A percentile compares a stretch with the other conserved stretches of the same genome.
phyloP scores from a whole-genome alignment of 2,888 invertebrate genomes.

The Ectemnius lituratus region DNA sequence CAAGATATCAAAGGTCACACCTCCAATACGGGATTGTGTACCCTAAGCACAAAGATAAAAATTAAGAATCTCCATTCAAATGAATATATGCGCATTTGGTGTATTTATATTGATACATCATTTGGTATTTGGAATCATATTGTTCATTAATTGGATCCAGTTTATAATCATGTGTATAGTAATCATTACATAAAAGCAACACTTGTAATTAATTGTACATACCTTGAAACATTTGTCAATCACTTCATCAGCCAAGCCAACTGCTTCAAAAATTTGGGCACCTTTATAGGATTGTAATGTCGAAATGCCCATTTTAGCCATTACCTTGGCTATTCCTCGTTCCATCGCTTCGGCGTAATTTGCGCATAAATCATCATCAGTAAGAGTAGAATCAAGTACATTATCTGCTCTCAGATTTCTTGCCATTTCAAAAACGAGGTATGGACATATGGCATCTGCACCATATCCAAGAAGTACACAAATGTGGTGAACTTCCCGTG shows the following conservation, averaged over 20 bases:
- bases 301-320: conserved; percentile 99
- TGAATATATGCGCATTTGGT: background rate
- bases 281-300: conserved; percentile 99
- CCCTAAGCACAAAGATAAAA: conserved; percentile 74
- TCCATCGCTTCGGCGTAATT: conserved; percentile 95
- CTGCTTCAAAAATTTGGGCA: conserved; percentile 99
- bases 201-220: conserved; percentile 79
- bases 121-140: conserved; percentile 63
- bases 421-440: conserved; percentile 96
- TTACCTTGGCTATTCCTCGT: conserved; percentile 93
- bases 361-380: conserved; percentile 89
- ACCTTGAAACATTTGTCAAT: conserved; percentile 95
- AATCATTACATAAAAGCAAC: background rate
- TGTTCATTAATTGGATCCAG: conserved; percentile 71
- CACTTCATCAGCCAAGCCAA: conserved; percentile 95
- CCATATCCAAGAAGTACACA: conserved; percentile 97
- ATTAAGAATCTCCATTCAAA: background rate
- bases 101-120: conserved; percentile 44
- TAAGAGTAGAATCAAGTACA: conserved; percentile 86
- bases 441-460: conserved; percentile 98
- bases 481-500: conserved; percentile 97
- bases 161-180: conserved; percentile 64
- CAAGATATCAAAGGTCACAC: conserved; percentile 93
- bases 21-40: conserved; percentile 88
- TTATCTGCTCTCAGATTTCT: conserved; percentile 91